A percentile compares a stretch with the other conserved stretches of the same genome.
Conservation (phyloP, 2,888 invertebrate species). For the Epinotia brunnichana region DNA sequence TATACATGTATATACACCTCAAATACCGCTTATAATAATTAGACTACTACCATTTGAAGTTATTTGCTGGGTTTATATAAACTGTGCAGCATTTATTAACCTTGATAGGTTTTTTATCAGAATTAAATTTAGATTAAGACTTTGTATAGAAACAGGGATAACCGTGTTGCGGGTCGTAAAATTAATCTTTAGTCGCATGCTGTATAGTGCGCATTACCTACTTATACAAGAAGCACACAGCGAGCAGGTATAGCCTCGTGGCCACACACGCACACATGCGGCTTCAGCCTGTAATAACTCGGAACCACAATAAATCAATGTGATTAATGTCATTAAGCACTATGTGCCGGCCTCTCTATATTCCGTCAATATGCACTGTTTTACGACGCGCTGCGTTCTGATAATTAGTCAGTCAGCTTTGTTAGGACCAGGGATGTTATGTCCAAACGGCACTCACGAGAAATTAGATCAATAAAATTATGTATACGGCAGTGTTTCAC, state of each 20-base stretch:
- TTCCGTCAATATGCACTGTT: slow-evolving; percentile 85
- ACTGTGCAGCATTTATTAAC: neutral
- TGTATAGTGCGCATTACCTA: slow-evolving; percentile 71
- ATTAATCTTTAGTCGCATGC: slow-evolving; percentile 65
- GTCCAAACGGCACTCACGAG: slow-evolving; percentile 59
- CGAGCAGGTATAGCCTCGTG: slow-evolving; percentile 57
- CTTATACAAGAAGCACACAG: slow-evolving; percentile 76
- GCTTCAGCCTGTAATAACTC: slow-evolving; percentile 83
- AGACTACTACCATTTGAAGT: too few species aligned
- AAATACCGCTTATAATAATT: too few species aligned
- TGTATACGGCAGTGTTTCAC: slow-evolving; percentile 56
- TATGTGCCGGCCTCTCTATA: slow-evolving; percentile 84
- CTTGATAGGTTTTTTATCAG: neutral
- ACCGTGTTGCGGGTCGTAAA: neutral
- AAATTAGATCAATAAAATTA: slow-evolving; percentile 68
- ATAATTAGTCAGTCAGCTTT: slow-evolving; percentile 84
- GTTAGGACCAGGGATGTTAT: slow-evolving; percentile 78
- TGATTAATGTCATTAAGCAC: slow-evolving; percentile 85
- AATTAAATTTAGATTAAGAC: neutral
- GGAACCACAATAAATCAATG: slow-evolving; percentile 85
- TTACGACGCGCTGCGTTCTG: slow-evolving; percentile 82
- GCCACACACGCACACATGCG: slow-evolving; percentile 63
- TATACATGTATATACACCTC: neutral
- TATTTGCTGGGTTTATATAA: too few species aligned
- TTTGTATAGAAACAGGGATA: neutral